Conservation (phyloP, 2,797 vertebrate genomes). For the Ctenochaetus hawaiiensis region DNA sequence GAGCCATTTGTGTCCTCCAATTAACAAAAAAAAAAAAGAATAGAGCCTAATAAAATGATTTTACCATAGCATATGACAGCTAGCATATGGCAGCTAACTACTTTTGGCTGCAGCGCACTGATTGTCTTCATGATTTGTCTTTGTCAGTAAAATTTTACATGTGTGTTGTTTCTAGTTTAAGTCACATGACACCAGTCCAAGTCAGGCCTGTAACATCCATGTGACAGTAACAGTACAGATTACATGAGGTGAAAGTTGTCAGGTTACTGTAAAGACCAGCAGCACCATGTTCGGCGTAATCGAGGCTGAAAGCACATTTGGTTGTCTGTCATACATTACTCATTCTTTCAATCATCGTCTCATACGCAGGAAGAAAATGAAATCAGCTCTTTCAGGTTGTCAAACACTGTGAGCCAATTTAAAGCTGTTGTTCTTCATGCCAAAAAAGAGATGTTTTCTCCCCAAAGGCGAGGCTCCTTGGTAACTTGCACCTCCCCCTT, state of each 20-base stretch:
- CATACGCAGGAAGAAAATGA: not conserved
- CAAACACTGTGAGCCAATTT: not conserved
- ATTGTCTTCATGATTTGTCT: not conserved
- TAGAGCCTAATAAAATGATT: no score
- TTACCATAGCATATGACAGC: no score
- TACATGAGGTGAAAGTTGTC: not conserved
- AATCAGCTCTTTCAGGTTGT: not conserved
- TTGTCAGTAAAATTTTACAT: not conserved
- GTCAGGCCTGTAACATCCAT: not conserved
- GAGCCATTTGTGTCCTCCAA: not conserved
- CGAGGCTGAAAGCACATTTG: not conserved
- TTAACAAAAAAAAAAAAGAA: not conserved
- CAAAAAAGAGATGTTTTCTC: no score
- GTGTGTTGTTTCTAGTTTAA: not conserved
- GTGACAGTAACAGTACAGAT: not conserved
- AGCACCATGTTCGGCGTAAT: not conserved
- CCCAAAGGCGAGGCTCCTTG: no score
- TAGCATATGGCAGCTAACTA: no score
- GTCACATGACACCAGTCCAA: not conserved
- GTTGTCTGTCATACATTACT: not conserved
- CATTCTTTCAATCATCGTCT: not conserved
- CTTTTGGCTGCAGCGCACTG: no score
- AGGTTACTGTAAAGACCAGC: no score
- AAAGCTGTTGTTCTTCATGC: no score
- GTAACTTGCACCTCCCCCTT: no score